These are phyloP conservation scores for Ptychadena robeensis DNA, from an alignment of 2,797 vertebrate species.

Conservation along the genomic window DNA sequence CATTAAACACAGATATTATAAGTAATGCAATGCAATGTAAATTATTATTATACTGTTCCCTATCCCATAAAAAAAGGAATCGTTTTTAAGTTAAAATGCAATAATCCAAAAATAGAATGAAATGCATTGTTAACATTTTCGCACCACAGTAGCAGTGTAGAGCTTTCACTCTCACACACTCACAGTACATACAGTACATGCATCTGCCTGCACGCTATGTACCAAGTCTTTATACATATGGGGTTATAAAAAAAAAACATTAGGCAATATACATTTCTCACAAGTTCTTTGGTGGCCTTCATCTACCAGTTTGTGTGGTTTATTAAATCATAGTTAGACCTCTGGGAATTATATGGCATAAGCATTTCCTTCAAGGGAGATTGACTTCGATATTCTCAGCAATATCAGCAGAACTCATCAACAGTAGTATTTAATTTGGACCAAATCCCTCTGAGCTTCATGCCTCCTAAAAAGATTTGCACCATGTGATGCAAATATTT, in stretches of 20 bases:
- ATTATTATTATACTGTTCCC: no score
- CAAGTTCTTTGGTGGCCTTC: slow-evolving; percentile 15
- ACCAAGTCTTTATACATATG: neutral
- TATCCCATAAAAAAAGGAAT: no score
- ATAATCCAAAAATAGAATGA: no score
- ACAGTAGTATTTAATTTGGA: slow-evolving; percentile 10
- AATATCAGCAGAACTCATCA: slow-evolving; percentile 31
- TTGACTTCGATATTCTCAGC: slow-evolving; percentile 31
- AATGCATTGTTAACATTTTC: no score
- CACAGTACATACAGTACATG: no score
- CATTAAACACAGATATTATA: no score
- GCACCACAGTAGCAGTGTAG: no score
- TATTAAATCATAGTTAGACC: slow-evolving; percentile 36
- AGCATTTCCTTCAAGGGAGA: slow-evolving; percentile 31
- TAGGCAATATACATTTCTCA: slow-evolving; percentile 16
- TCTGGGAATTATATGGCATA: slow-evolving; percentile 26
- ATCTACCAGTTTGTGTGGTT: slow-evolving; percentile 29
- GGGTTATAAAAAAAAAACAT: slow-evolving; percentile 29
- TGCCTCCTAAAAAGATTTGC: neutral
- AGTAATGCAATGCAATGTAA: no score
- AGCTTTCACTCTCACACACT: no score
- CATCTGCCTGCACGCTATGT: no score
- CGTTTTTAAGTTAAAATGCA: no score
- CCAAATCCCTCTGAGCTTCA: neutral
- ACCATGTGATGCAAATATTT: slow-evolving; percentile 20